phyloP scores from a whole-genome alignment of 2,797 vertebrate species.

The Epinephelus awoara region DNA sequence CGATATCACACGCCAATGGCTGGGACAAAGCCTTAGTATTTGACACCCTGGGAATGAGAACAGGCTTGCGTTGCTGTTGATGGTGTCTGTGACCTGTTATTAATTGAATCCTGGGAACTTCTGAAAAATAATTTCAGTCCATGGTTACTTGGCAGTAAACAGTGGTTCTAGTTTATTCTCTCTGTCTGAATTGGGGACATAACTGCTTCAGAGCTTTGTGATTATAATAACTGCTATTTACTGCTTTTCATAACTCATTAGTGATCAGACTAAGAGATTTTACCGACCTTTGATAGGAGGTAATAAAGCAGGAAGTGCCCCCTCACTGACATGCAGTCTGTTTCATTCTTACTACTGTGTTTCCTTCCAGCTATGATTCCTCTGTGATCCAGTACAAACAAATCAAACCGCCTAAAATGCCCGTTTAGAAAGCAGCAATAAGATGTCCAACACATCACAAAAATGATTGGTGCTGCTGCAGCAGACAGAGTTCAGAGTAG shows the following conservation, averaged over 20 bases:
- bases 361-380: neutral
- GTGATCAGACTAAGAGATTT: neutral
- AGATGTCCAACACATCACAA: conserved; percentile 3
- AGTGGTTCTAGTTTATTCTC: neutral
- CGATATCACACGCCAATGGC: too few species aligned
- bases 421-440: conserved; percentile 2
- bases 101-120: neutral
- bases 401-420: neutral
- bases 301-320: neutral
- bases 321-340: neutral
- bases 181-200: neutral
- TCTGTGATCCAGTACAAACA: neutral
- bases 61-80: too few species aligned
- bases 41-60: too few species aligned
- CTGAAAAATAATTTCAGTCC: neutral
- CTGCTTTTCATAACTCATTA: conserved; percentile 6
- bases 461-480: neutral
- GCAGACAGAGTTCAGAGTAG: neutral
- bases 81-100: conserved; percentile 2
- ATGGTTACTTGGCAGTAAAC: neutral
- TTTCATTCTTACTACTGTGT: neutral
- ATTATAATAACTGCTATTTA: neutral
- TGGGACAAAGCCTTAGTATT: too few species aligned
- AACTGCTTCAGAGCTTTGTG: conserved; percentile 5
- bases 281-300: conserved; percentile 2